Percentiles rank a stretch among this genome's conserved stretches.
Evolutionary conservation across 2,113 vertebrate species (phyloP).

Genomic region (Halcyon senegalensis): DNA sequence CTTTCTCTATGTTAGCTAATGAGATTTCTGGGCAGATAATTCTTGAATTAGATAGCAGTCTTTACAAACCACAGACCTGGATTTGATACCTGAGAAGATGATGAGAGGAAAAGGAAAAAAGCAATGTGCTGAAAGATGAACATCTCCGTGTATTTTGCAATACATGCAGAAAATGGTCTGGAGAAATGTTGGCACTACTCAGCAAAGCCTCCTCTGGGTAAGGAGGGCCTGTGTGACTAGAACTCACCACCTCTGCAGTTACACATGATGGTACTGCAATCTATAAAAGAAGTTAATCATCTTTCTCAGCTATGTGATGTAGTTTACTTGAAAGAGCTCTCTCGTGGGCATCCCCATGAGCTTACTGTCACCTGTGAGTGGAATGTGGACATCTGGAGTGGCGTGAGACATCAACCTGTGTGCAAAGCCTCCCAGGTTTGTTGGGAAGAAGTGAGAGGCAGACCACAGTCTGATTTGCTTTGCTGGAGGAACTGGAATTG

Average conservation of each 20-base stretch:
- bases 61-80: not conserved
- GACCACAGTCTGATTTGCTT: not conserved
- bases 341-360: not conserved
- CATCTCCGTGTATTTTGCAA: not conserved
- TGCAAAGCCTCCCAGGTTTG: not conserved
- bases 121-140: not conserved
- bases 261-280: not conserved
- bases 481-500: not conserved
- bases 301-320: not conserved
- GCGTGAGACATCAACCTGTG: not conserved
- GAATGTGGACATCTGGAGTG: not conserved
- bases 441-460: not conserved
- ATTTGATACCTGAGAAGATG: not conserved
- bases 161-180: not conserved
- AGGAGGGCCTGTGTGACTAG: not conserved
- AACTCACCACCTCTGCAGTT: not conserved
- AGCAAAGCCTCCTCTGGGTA: not conserved
- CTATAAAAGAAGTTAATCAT: not conserved
- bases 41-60: not conserved
- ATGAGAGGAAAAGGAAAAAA: not conserved
- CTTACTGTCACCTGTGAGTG: not conserved
- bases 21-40: not conserved
- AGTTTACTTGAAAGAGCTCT: not conserved
- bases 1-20: constrained; percentile 24
- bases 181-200: not conserved